These are phyloP conservation scores for Neoniphon sammara DNA, from an alignment of 2,797 vertebrate species.

Conservation along the genomic window DNA sequence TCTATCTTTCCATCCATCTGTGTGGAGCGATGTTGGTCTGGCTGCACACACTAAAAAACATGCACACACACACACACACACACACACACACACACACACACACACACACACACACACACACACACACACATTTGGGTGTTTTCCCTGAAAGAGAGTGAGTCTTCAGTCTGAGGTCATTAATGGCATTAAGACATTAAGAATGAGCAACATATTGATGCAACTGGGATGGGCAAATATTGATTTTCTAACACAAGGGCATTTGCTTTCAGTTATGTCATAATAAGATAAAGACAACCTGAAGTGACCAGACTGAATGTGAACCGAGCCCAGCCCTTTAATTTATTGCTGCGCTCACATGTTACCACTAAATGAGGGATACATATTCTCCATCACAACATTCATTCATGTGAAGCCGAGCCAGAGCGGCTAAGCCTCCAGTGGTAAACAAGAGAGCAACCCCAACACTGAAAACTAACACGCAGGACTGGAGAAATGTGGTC, in stretches of 20 bases:
- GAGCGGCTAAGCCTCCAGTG: not conserved
- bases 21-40: constrained; percentile 37
- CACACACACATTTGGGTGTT: constrained; percentile 5
- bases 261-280: no score
- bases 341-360: no score
- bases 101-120: not conserved
- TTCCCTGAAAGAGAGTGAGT: no score
- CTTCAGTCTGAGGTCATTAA: no score
- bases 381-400: not conserved
- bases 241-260: no score
- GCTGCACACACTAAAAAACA: not conserved
- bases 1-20: not conserved
- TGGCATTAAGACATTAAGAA: no score
- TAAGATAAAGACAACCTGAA: no score
- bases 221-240: no score
- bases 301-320: no score
- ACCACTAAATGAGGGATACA: not conserved
- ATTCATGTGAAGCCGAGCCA: not conserved
- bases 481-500: not conserved
- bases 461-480: not conserved
- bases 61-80: constrained; percentile 1
- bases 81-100: constrained; percentile 9
- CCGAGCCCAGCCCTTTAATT: no score
- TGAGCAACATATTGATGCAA: no score
- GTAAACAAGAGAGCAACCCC: not conserved